Base-by-base conservation (phyloP, 2,113 vertebrate genomes). In the Echinops telfairi region DNA sequence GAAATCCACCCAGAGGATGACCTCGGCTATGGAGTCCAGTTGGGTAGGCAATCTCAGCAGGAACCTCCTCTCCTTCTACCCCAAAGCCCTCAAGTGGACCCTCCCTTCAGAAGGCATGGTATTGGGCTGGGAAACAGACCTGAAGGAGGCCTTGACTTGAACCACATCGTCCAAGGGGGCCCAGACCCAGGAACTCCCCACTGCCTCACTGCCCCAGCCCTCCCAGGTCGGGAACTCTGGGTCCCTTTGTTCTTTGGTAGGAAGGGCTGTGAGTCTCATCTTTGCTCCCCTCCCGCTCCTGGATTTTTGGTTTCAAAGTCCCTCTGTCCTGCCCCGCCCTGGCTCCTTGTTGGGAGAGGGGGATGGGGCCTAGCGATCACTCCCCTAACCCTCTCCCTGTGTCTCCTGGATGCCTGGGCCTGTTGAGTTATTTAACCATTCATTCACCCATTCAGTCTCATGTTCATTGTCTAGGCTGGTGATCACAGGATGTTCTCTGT, bases 301-400 rank as follows among this genome's bases (percentile, higher is more conserved):
- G 68, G 27, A 17, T 57, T 85, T 86, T 87, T 57, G 64, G 33
- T 77, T 88, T 88, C 40, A 40, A 64, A 83, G 85, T 25, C 81
- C 57, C 83, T 89, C 60, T 29, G 15, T 36, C 43, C 3, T 23
- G 7, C 40, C 66, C 3, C 15, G 40, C 5, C 47, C 23, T 29
- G 77, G 19, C 40, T 86, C 53, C 29, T 9, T 27, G 38, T 47
- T 83, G 27, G 43, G 10, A 16, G 31, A 83, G 19, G 6, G 22
- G 11, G 47, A 76, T 57, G 27, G 43, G n/a, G 43, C 58, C 25
- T 73, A 40, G 62, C 14, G 29, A 25, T 15, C 23, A 47, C 36
- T 16, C 47, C 68, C 78, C 33, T 40, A 5, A 53, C 36, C 5
- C 6, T 73, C 11, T 29, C 29, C 8, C 6, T 58, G 43, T 62